Base-by-base conservation (phyloP, 2,888 invertebrate species). In the Melipona beecheii region DNA sequence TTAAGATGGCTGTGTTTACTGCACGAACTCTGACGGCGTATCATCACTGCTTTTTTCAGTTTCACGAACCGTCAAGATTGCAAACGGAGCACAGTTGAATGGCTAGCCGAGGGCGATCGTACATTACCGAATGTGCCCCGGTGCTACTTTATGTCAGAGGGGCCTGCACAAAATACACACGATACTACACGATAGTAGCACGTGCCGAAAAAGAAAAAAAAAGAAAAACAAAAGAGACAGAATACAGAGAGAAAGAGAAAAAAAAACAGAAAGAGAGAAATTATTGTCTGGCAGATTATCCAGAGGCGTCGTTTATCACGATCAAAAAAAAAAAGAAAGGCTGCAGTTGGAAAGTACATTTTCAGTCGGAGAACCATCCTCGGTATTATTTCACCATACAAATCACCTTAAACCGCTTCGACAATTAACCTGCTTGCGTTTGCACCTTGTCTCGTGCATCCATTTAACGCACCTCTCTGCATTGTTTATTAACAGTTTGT, bases 41-140 rank as follows among this genome's bases (percentile, higher is more conserved):
- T 73, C 87, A 82, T 83, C 86, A 83, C 88, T 88, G 84, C 81
- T 89, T 87, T 76, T 89, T 87, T 87, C 89, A 87, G 89, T 86
- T 84, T 78, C 84, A 85, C 84, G 80, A 84, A 83, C 71, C 83
- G 78, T 83, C 84, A 75, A 85, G 84, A 85, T 81, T 77, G 68
- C 84, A 87, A 86, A 86, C 81, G 88, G 87, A 88, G 83, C 78
- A 81, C 83, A 89, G 88, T 89, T 89, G 89, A 88, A 82, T 73
- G 58, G 80, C 84, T 89, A 79, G 85, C 78, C 81, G 78, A 80
- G 69, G 85, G 83, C 89, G 83, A 89, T 81, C 70, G 75, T 81
- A 70, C n/a, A 65, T 88, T 81, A 84, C 75, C 70, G 79, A 78
- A 87, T 77, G n/a, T n/a, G 72, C 70, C 71, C 81, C 60, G 81